Conservation (phyloP, 2,888 invertebrate species). For the Mechanitis mazaeus region DNA sequence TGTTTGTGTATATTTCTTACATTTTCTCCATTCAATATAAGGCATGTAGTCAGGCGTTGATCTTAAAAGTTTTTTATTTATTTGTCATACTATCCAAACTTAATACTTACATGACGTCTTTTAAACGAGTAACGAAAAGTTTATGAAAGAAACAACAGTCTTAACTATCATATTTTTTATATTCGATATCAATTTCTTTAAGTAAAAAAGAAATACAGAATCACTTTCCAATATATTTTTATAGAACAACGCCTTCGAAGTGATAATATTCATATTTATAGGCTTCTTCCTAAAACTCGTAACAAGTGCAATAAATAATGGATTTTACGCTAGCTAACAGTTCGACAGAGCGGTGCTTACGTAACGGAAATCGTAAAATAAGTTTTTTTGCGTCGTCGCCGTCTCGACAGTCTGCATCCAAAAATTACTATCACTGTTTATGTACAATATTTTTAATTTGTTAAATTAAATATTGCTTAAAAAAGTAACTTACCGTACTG, state of each 20-base stretch:
- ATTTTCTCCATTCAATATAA: too few relatives aligned
- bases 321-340: slow-evolving; percentile 60
- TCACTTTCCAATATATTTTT: slow-evolving; percentile 9
- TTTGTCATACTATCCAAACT: too few relatives aligned
- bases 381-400: slow-evolving; percentile 63
- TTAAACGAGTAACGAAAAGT: too few relatives aligned
- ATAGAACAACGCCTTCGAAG: slow-evolving; percentile 23
- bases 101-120: too few relatives aligned
- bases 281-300: slow-evolving; percentile 44
- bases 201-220: slow-evolving; percentile 4
- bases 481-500: neutral
- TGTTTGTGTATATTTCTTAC: too few relatives aligned
- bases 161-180: too few relatives aligned
- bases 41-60: too few relatives aligned
- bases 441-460: slow-evolving; percentile 12
- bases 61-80: too few relatives aligned
- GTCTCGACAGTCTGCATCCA: slow-evolving; percentile 38
- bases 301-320: slow-evolving; percentile 66
- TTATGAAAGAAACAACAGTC: too few relatives aligned
- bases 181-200: neutral
- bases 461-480: slow-evolving; percentile 42
- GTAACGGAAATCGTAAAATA: slow-evolving; percentile 73
- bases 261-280: slow-evolving; percentile 35
- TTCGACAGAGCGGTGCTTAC: slow-evolving; percentile 53
- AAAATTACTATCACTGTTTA: slow-evolving; percentile 26